Conservation (phyloP, 2,113 vertebrate genomes). For the Callionymus lyra region DNA sequence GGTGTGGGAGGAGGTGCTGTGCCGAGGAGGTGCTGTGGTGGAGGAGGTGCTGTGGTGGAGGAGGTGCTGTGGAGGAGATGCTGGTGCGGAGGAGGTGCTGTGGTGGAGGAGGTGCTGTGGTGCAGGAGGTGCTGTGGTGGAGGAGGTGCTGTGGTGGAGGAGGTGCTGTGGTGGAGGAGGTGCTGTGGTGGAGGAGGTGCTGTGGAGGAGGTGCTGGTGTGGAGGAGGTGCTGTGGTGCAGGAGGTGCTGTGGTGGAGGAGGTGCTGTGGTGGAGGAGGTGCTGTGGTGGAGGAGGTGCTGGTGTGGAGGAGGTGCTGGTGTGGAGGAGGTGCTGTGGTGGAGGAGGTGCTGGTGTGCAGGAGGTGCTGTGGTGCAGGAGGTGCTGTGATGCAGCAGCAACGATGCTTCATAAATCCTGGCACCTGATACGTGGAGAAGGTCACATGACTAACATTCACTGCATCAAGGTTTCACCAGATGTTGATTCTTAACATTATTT, state of each 20-base stretch:
- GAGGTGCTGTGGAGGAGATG: conserved; percentile 6
- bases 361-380: conserved; percentile 23
- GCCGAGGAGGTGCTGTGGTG: conserved; percentile 11
- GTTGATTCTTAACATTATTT: too few species aligned
- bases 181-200: conserved; percentile 49
- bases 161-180: too few species aligned
- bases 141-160: conserved; percentile 8
- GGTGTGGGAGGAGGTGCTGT: conserved; percentile 19
- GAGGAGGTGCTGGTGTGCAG: conserved; percentile 71
- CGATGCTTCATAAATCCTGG: too few species aligned
- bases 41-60: too few species aligned
- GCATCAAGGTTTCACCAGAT: too few species aligned
- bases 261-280: too few species aligned
- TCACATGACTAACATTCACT: conserved; percentile 20
- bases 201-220: conserved; percentile 62
- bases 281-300: too few species aligned
- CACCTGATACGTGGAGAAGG: neutral
- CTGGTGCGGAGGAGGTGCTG: too few species aligned
- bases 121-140: too few species aligned
- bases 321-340: too few species aligned
- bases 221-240: conserved; percentile 70
- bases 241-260: conserved; percentile 36
- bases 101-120: conserved; percentile 15
- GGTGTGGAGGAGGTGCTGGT: too few species aligned
- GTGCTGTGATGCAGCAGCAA: conserved; percentile 2